These are phyloP conservation scores for Tetramorium parvispinum DNA, from an alignment of 1,140 invertebrate genomes.

Conservation along the genomic window DNA sequence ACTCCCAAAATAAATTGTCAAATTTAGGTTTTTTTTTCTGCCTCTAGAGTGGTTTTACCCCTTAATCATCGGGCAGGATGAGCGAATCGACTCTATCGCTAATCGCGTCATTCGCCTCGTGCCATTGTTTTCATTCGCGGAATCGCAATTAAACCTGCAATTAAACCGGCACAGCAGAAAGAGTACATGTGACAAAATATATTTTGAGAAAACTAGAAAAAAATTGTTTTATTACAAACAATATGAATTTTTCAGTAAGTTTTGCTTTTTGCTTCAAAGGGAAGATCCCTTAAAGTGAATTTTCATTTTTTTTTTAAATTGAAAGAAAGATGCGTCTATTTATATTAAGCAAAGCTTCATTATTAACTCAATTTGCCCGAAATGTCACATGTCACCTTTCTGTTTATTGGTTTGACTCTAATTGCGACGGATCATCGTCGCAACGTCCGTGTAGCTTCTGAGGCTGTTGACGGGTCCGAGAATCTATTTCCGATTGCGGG, in stretches of 20 bases:
- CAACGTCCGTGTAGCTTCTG: no score
- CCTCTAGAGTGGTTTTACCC: conserved; percentile 29
- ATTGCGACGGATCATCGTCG: background rate
- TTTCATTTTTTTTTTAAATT: no score
- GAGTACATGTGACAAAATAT: no score
- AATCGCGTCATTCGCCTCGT: conserved; percentile 15
- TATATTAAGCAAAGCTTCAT: no score
- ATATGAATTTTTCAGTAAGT: no score
- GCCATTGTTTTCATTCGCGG: conserved; percentile 37
- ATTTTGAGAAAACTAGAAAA: no score
- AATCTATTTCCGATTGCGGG: conserved; percentile 34
- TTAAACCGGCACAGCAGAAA: background rate
- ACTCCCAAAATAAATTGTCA: conserved; percentile 42
- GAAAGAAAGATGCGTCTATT: no score
- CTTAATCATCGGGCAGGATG: background rate
- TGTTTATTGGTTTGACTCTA: background rate
- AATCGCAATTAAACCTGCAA: conserved; percentile 1
- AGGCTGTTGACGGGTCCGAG: background rate
- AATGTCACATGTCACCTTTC: no score
- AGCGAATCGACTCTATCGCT: conserved; percentile 32
- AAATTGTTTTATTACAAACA: no score
- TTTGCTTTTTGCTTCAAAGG: no score
- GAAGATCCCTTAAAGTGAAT: no score
- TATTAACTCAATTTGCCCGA: no score
- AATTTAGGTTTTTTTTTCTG: conserved; percentile 29